Base-by-base conservation (phyloP, 1,140 invertebrate genomes). In the Tenebrio molitor region DNA sequence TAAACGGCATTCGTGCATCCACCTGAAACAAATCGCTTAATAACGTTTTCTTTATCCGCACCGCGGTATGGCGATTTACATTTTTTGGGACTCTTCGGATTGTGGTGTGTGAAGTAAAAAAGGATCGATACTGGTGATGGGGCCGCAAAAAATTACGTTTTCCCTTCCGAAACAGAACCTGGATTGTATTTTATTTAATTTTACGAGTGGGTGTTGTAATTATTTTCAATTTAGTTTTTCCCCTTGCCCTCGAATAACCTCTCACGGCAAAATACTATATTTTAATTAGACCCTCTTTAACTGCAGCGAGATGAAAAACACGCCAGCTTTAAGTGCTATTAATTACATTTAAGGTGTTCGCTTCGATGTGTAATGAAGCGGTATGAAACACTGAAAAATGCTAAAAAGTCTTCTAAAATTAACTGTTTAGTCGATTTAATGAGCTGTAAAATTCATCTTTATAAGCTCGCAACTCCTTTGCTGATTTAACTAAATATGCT, bases 361-460 rank as follows among this genome's bases (percentile, higher is more conserved):
- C 50, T 58, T 58, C 50, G 50, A 58, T 58, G 50, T 29, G 50
- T 58, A 58, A 58, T 58, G 50, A 58, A 58, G 50, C 50, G 50
- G 21, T 15, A n/a, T 39, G 7, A 12, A 39, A 12, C 12, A 5
- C 2, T 4, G 23, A 29, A 29, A 25, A 58, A 58, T 25, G 50
- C 6, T 29, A 58, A 58, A 58, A 58, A 58, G 8, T 8, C 23
- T 29, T 58, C 14, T 15, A 5, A 25, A 58, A 58, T 58, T 58
- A 58, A 58, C 50, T 58, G 29, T 65, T 65, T 65, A 41, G 39
- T 2, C 63, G 34, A 39, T 39, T 23, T 65, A 65, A 65, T 65
- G 63, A 42, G 36, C 33, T 36, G 36, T 12, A 42, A 66, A 66
- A 66, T 66, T 23, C 64, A 66, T 66, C 64, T 66, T 50, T 41